These are phyloP conservation scores for Hippasteria phrygiana DNA, from an alignment of 53 echinoderm and acorn worm genomes.

Conservation along the genomic window DNA sequence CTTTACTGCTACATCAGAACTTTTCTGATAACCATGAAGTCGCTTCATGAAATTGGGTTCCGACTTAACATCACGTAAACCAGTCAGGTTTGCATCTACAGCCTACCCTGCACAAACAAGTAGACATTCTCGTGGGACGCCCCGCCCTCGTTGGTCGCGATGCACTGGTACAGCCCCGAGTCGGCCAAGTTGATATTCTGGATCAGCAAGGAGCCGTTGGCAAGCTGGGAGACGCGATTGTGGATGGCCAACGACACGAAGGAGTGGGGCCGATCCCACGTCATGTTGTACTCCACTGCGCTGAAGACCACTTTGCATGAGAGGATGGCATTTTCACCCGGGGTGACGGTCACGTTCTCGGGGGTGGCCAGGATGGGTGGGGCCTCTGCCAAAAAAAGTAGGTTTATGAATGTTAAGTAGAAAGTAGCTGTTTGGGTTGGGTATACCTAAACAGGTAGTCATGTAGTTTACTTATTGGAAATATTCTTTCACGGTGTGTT, in stretches of 20 bases:
- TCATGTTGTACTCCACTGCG: slow-evolving; percentile 88
- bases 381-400: slow-evolving; percentile 69
- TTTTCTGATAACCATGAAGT: too few relatives aligned
- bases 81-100: background rate
- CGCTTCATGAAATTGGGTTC: too few relatives aligned
- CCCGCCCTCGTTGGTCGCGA: slow-evolving; percentile 90
- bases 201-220: slow-evolving; percentile 82
- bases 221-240: slow-evolving; percentile 75
- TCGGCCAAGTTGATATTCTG: slow-evolving; percentile 72
- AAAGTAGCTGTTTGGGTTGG: too few relatives aligned
- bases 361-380: slow-evolving; percentile 81
- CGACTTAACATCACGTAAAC: too few relatives aligned
- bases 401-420: too few relatives aligned
- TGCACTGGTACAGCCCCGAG: slow-evolving; percentile 78
- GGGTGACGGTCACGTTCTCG: slow-evolving; percentile 78
- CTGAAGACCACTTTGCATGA: slow-evolving; percentile 79
- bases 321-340: slow-evolving; percentile 78
- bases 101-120: slow-evolving; percentile 87
- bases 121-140: slow-evolving; percentile 71
- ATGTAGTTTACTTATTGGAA: too few relatives aligned
- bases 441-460: too few relatives aligned
- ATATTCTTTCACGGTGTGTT: too few relatives aligned
- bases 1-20: too few relatives aligned
- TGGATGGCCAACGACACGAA: slow-evolving; percentile 74
- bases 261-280: slow-evolving; percentile 91